Evolutionary conservation across 2,113 vertebrate species (phyloP), one percentile per base, ranked within the genome.

Genomic region (Bombycilla garrulus): DNA sequence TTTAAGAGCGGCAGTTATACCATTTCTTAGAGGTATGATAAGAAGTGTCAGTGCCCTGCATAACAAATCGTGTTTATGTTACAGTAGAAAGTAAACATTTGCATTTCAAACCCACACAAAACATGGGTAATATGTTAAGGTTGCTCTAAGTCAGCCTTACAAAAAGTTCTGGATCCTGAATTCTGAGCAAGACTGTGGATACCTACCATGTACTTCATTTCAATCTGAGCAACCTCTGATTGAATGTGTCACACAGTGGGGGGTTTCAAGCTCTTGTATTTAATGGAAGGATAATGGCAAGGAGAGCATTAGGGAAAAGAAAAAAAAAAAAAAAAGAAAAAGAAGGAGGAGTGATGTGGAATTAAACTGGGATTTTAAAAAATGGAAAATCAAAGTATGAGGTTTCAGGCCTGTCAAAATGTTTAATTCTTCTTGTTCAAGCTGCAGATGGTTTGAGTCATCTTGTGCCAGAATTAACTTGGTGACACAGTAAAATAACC

Each of bases 371-470:
- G 76, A 71, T 88, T 96, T 95, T 36, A 84, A 92, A 84, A 95
- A 95, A 93, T 92, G 87, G 88, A 93, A 96, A 96, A 97, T 96
- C 95, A 96, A 96, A 97, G 85, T 84, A 88, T 97, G 90, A 95
- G 92, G 87, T 96, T 97, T 96, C 85, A 95, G 90, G 82, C 93
- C 91, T 96, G 97, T 97, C 97, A 97, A 97, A 97, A 96, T 90
- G 91, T 97, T 97, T 94, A 96, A 96, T 97, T 95, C 92, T 96
- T 96, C 94, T 96, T 96, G 91, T 89, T 96, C 93, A 96, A 95
- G 94, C 93, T 96, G 93, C 97, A 97, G 95, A 97, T 96, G 97
- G 95, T 95, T 97, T 97, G 95, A 97, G 92, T 97, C 96, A 97
- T 96, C 93, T 95, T 96, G 83, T 97, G 95, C 97, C 97, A 97